These are phyloP conservation scores for Halocynthia roretzi DNA, from an alignment of 23 tunicate genomes.

Conservation along the genomic window DNA sequence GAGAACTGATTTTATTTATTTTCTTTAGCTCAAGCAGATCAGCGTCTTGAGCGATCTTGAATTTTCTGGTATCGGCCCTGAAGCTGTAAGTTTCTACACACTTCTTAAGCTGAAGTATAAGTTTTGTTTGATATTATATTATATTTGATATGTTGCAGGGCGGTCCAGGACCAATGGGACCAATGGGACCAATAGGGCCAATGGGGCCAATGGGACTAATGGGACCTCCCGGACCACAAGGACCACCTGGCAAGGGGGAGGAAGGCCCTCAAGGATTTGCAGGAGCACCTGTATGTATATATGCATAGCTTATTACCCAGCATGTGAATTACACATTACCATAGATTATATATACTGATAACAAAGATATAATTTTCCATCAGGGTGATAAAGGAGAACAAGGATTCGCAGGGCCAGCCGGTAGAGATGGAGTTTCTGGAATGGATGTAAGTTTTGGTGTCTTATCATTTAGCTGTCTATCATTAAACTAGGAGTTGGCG, in stretches of 20 bases:
- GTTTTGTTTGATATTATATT: too few relatives aligned
- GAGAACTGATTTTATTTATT: neutral
- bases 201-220: neutral
- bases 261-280: neutral
- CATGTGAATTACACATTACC: neutral
- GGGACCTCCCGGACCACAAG: conserved; percentile 9
- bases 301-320: neutral
- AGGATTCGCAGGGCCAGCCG: neutral
- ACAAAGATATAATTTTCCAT: neutral
- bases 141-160: too few relatives aligned
- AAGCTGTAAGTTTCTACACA: too few relatives aligned
- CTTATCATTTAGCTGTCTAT: too few relatives aligned
- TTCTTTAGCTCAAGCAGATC: neutral
- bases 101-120: too few relatives aligned
- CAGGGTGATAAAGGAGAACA: conserved; percentile 1
- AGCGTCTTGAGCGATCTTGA: neutral
- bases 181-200: too few relatives aligned
- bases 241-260: conserved; percentile 1
- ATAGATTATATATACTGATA: neutral
- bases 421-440: conserved; percentile 4
- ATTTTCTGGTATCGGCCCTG: neutral
- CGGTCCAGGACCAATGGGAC: too few relatives aligned
- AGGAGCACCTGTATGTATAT: neutral
- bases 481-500: too few relatives aligned
- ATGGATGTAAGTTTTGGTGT: neutral